A percentile compares a stretch with the other conserved stretches of the same genome.
Conservation (phyloP, 2,888 invertebrate species). For the Nephrotoma appendiculata region DNA sequence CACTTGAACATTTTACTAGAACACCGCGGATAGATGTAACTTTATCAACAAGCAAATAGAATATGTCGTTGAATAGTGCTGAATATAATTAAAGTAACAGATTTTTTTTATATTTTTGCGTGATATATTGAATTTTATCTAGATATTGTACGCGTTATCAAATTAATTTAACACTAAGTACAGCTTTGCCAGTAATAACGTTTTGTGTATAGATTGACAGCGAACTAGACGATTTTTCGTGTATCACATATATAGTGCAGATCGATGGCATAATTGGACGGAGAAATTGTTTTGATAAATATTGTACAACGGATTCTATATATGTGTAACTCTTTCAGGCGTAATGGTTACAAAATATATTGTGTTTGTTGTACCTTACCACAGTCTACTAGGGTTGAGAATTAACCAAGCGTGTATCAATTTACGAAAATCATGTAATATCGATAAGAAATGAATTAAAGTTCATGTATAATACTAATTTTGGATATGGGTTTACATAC, state of each 20-base stretch:
- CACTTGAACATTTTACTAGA: neutral
- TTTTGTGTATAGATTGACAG: neutral
- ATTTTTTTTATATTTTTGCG: neutral
- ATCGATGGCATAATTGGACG: neutral
- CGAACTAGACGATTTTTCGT: neutral
- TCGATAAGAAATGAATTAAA: neutral
- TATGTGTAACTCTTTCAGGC: neutral
- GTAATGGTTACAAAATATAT: neutral
- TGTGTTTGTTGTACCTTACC: neutral
- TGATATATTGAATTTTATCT: neutral
- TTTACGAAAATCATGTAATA: neutral
- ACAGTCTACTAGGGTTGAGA: neutral
- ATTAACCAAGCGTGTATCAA: neutral
- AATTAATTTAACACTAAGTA: neutral
- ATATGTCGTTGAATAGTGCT: neutral
- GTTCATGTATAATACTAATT: neutral
- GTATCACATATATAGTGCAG: neutral
- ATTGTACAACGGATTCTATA: neutral
- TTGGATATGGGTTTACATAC: no score
- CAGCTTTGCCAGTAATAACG: neutral
- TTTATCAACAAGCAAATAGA: neutral
- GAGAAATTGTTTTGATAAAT: neutral
- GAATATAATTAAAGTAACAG: neutral
- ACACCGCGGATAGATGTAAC: neutral
- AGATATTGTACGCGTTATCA: neutral